Evolutionary conservation across 2,888 invertebrate genomes (phyloP).

Genomic region (Branchipolynoe longqiensis): DNA sequence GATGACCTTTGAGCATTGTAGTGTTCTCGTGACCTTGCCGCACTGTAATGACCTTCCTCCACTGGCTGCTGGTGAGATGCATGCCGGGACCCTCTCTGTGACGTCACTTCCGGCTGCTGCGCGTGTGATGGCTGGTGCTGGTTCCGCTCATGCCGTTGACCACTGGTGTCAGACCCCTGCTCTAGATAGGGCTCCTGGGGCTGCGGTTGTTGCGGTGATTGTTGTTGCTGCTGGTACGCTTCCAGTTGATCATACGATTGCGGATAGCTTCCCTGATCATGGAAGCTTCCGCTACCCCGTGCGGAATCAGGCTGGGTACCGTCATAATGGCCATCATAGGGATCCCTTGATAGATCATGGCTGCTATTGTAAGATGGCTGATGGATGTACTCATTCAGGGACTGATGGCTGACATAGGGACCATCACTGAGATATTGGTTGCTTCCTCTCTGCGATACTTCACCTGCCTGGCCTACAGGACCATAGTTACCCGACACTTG

Average conservation of each 20-base stretch:
- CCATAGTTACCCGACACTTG: too few relatives aligned
- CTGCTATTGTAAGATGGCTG: too few relatives aligned
- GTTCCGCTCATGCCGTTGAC: slow-evolving; percentile 7
- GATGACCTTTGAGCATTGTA: slow-evolving; percentile 14
- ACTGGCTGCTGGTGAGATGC: background rate
- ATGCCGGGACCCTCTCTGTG: background rate
- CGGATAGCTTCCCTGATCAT: too few relatives aligned
- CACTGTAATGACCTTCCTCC: slow-evolving; percentile 49
- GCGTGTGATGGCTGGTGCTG: slow-evolving; percentile 9
- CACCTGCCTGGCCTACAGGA: background rate
- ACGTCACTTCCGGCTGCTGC: background rate
- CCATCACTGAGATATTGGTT: background rate
- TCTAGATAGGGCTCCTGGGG: background rate
- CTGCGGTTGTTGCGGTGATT: background rate
- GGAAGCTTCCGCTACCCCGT: too few relatives aligned
- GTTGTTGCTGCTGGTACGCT: background rate
- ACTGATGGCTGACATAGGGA: background rate
- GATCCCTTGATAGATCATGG: too few relatives aligned
- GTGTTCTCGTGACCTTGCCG: background rate
- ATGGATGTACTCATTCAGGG: too few relatives aligned
- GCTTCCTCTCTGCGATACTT: background rate
- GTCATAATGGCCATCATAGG: background rate
- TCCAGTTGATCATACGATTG: too few relatives aligned
- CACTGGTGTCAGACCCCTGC: background rate
- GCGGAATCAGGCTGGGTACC: too few relatives aligned